phyloP scores from a whole-genome alignment of 1,140 invertebrate genomes.

The Paramacrobiotus metropolitanus region DNA sequence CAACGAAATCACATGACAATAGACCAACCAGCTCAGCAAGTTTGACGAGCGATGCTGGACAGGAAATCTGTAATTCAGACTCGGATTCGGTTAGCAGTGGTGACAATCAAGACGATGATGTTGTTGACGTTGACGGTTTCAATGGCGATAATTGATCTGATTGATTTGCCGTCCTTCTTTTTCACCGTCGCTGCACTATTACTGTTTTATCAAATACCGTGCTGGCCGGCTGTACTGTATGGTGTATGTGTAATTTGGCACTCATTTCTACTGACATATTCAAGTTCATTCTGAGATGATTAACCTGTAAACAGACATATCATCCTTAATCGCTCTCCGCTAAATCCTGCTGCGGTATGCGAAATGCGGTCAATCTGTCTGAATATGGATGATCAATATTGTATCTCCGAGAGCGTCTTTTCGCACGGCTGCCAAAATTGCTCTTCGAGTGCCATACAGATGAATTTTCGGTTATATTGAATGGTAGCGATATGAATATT shows the following conservation, averaged over 20 bases:
- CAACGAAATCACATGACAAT: neutral
- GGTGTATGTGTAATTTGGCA: too few relatives aligned
- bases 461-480: too few relatives aligned
- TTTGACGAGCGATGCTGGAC: neutral
- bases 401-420: too few relatives aligned
- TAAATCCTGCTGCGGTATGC: too few relatives aligned
- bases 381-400: too few relatives aligned
- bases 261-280: neutral
- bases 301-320: neutral
- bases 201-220: neutral
- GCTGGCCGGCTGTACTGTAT: neutral
- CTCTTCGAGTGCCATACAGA: too few relatives aligned
- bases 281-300: neutral
- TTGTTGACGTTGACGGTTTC: neutral
- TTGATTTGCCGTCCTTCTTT: neutral
- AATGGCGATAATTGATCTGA: constrained; percentile 1
- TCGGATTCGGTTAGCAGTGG: constrained; percentile 3
- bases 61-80: constrained; percentile 3
- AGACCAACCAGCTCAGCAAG: neutral
- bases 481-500: too few relatives aligned
- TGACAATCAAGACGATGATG: constrained; percentile 5
- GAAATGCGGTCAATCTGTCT: too few relatives aligned
- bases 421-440: too few relatives aligned
- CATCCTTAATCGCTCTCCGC: too few relatives aligned
- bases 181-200: neutral